phyloP scores from a whole-genome alignment of 2,113 vertebrate species.

The Eudorcas thomsonii region DNA sequence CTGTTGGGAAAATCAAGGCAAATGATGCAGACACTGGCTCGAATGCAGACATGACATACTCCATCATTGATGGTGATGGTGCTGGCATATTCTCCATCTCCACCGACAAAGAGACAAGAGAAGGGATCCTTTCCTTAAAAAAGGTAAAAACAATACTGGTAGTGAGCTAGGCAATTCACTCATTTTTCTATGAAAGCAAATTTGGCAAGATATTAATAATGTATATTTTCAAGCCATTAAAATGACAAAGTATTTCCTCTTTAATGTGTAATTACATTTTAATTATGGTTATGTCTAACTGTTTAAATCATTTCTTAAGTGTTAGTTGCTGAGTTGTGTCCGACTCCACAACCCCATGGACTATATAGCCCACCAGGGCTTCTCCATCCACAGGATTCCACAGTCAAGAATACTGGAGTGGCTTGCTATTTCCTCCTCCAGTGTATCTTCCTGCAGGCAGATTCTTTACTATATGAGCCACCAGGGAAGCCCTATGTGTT shows the following conservation, averaged over 20 bases:
- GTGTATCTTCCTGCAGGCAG: not conserved
- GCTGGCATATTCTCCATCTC: slow-evolving; percentile 91
- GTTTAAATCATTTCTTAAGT: not conserved
- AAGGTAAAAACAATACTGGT: slow-evolving; percentile 83
- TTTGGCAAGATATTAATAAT: not conserved
- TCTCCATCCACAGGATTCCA: not conserved
- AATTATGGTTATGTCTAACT: not conserved
- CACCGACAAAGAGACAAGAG: slow-evolving; percentile 92
- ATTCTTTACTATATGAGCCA: not conserved
- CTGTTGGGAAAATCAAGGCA: slow-evolving; percentile 97
- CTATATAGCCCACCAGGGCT: not conserved
- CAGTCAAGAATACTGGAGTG: not conserved
- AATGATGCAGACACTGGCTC: slow-evolving; percentile 93
- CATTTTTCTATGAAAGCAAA: not conserved
- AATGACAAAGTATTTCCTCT: not conserved
- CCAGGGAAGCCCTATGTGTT: not conserved
- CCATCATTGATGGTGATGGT: slow-evolving; percentile 94
- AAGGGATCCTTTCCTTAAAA: slow-evolving; percentile 93
- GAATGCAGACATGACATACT: slow-evolving; percentile 96
- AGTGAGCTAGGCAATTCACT: not conserved
- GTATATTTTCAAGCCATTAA: not conserved
- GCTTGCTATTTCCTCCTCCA: not conserved
- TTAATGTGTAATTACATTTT: not conserved
- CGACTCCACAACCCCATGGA: rapidly evolving
- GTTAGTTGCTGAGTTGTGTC: not conserved